Percentiles rank a stretch among this genome's conserved stretches.
Evolutionary conservation across 2,797 vertebrate genomes (phyloP).

Genomic region (Petrocephalus sullivani): DNA sequence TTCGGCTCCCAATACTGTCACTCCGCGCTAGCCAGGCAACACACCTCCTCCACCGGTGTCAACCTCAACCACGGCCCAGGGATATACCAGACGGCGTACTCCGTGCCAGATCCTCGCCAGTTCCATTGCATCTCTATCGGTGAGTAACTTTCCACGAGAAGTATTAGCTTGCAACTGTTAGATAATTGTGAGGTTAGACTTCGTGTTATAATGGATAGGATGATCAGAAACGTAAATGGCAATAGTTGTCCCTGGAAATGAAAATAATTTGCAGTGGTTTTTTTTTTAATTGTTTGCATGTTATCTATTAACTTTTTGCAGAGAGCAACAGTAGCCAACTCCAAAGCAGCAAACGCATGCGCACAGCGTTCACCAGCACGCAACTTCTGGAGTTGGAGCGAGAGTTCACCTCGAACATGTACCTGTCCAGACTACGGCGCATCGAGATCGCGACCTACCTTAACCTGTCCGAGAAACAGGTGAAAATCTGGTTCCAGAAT

Average conservation of each 20-base stretch:
- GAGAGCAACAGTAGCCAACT: constrained; percentile 83
- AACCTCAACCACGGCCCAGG: constrained; percentile 76
- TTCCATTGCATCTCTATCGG: constrained; percentile 98
- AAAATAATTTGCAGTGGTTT: not conserved
- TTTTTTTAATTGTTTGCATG: not conserved
- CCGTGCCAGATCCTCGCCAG: constrained; percentile 85
- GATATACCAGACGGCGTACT: constrained; percentile 86
- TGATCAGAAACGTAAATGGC: not conserved
- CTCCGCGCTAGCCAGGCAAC: constrained; percentile 78
- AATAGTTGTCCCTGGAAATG: not conserved
- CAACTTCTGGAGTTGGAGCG: constrained; percentile 95
- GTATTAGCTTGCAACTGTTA: not conserved
- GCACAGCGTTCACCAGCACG: constrained; percentile 97
- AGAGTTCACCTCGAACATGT: constrained; percentile 98
- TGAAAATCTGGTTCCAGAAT: constrained; percentile 99
- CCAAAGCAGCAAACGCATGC: constrained; percentile 97
- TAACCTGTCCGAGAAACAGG: constrained; percentile 97
- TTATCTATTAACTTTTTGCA: constrained; percentile 40
- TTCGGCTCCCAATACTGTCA: constrained; percentile 91
- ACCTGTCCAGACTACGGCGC: constrained; percentile 91
- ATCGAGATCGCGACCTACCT: constrained; percentile 98
- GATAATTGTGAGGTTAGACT: not conserved
- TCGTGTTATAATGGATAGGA: not conserved
- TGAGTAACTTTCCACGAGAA: constrained; percentile 59
- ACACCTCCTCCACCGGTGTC: constrained; percentile 71